Evolutionary conservation across 2,113 vertebrate genomes (phyloP).

Genomic region (Sander lucioperca): DNA sequence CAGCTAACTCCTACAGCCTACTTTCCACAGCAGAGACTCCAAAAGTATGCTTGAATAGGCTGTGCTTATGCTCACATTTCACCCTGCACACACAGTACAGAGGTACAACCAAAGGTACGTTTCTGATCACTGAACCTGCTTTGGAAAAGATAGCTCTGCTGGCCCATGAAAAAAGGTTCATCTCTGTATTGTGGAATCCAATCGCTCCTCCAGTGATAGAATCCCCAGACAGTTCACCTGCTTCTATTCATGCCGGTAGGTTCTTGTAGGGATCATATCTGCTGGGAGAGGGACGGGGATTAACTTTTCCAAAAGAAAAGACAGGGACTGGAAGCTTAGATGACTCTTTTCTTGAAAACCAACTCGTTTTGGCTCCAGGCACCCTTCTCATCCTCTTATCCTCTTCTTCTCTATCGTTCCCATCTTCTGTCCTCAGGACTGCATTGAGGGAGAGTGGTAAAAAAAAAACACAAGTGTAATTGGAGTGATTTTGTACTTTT

Average conservation of each 20-base stretch:
- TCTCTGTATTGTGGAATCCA: constrained; percentile 71
- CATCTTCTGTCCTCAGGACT: constrained; percentile 68
- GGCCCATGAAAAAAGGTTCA: constrained; percentile 49
- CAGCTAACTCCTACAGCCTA: neutral
- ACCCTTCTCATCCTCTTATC: constrained; percentile 67
- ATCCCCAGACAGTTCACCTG: constrained; percentile 75
- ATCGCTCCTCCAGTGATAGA: constrained; percentile 68
- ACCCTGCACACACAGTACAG: constrained; percentile 50
- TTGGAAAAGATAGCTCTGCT: constrained; percentile 47
- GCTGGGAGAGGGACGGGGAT: constrained; percentile 68
- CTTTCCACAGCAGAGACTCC: constrained; percentile 20
- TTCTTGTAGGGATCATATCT: constrained; percentile 83
- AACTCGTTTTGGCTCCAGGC: constrained; percentile 68
- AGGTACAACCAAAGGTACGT: constrained; percentile 43
- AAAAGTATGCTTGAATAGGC: constrained; percentile 26
- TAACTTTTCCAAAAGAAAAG: constrained; percentile 71
- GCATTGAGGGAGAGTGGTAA: constrained; percentile 63
- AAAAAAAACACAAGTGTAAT: constrained; percentile 62
- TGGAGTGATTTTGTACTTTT: constrained; percentile 78
- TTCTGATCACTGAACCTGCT: constrained; percentile 59
- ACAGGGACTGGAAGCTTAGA: constrained; percentile 76
- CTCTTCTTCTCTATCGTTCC: constrained; percentile 61
- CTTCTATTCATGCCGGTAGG: constrained; percentile 73
- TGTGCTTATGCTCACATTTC: constrained; percentile 55
- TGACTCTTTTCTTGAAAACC: constrained; percentile 75